Conservation (phyloP, 2,113 vertebrate species). For the Tauraco erythrolophus region DNA sequence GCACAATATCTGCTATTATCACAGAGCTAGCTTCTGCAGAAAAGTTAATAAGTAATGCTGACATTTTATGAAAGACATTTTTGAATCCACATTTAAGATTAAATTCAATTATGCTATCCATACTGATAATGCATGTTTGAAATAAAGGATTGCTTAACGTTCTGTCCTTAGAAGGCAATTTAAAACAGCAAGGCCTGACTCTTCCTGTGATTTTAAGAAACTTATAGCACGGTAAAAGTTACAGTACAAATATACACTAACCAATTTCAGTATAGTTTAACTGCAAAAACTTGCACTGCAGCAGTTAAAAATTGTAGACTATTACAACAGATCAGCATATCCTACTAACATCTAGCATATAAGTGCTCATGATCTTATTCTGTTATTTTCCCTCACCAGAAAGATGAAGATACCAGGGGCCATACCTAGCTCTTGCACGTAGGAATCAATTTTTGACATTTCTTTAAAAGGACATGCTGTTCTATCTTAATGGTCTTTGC, state of each 20-base stretch:
- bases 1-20: constrained; percentile 60
- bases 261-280: background rate
- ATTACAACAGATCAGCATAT: background rate
- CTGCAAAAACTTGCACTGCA: background rate
- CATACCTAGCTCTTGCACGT: background rate
- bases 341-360: background rate
- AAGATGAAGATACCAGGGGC: background rate
- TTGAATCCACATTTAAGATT: constrained; percentile 19
- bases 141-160: background rate
- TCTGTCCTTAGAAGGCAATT: background rate
- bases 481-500: background rate
- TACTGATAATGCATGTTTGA: background rate
- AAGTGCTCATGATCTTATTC: background rate
- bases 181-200: background rate
- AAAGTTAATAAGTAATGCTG: constrained; percentile 61
- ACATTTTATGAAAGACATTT: constrained; percentile 35
- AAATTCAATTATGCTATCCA: background rate
- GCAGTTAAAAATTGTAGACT: background rate
- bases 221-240: background rate
- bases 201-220: background rate
- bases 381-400: background rate
- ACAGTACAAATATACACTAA: background rate
- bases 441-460: background rate
- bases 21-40: constrained; percentile 32
- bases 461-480: background rate